These are phyloP conservation scores for Drosophila lacteicornis DNA, from an alignment of 1,140 invertebrate genomes.

Conservation along the genomic window DNA sequence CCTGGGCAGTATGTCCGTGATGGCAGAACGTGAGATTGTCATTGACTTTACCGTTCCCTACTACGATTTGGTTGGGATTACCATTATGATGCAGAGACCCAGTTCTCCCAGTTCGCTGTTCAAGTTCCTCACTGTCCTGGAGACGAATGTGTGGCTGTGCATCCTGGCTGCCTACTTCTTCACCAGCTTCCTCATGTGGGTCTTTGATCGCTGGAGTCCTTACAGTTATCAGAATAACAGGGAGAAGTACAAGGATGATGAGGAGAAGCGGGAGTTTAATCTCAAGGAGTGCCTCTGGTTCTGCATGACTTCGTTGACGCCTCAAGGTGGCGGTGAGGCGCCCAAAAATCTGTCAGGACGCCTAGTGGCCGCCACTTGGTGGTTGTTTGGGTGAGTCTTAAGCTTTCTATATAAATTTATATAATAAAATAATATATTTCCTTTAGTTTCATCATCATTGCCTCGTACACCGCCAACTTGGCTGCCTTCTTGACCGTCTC, in stretches of 20 bases:
- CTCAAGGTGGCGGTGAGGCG: conserved; percentile 94
- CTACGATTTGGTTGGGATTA: conserved; percentile 97
- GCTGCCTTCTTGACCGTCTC: conserved; percentile 98
- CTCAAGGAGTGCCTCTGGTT: conserved; percentile 99
- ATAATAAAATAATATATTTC: neutral
- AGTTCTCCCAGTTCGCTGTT: conserved; percentile 93
- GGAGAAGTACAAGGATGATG: conserved; percentile 96
- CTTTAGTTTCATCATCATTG: conserved; percentile 95
- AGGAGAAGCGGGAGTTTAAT: conserved; percentile 97
- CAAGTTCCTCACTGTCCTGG: conserved; percentile 98
- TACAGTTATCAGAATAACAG: conserved; percentile 98
- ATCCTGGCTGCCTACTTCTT: conserved; percentile 98
- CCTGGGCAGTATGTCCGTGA: conserved; percentile 94
- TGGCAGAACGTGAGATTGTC: conserved; percentile 97
- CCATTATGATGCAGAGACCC: conserved; percentile 89
- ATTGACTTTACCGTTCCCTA: conserved; percentile 98
- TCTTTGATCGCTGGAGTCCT: conserved; percentile 98
- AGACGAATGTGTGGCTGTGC: conserved; percentile 98
- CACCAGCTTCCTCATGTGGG: conserved; percentile 97
- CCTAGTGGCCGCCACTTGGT: conserved; percentile 98
- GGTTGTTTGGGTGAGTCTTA: conserved; percentile 92
- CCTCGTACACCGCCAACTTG: conserved; percentile 98
- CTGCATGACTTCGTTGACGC: conserved; percentile 98
- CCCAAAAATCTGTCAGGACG: conserved; percentile 97
- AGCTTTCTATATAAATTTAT: neutral